Base-by-base conservation (phyloP, 1,140 invertebrate genomes). In the Tetramorium parvispinum region DNA sequence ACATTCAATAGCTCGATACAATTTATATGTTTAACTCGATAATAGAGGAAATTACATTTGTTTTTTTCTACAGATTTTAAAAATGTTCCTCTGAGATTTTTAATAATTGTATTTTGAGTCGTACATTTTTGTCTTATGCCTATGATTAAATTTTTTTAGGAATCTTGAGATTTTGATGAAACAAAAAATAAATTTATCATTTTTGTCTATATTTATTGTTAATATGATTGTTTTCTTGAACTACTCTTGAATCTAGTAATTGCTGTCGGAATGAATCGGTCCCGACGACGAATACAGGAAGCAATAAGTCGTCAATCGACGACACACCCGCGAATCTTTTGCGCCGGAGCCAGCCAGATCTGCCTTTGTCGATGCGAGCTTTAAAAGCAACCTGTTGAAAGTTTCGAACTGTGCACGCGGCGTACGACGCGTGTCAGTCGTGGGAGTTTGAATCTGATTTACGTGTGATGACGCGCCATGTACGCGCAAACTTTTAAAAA, bases 381-480 rank as follows among this genome's bases (percentile, higher is more conserved):
- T 88, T 88, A 86, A 86, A 79, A 86, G 87, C 87, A 88, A 88
- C 87, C 87, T 88, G 87, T 88, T 88, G 87, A 88, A 65, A 71
- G 83, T 79, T 61, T 49, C 66, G 71, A 73, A 76, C 70, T 75
- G 73, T 77, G 82, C 86, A 77, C 71, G 73, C 82, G 73, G 49
- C 73, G 46, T 53, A 61, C 71, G 82, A 85, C 71, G 82, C 82
- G 71, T 82, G 66, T 82, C 79, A 82, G 65, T 82, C 79, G 79
- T 73, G 51, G 11, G 79, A 83, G 79, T 83, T 83, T 73, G 79
- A 73, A 83, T 83, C 79, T 83, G 68, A 83, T 83, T 83, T 73
- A 73, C 66, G 79, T 73, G 79, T 59, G 79, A 83, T 59, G 79
- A 83, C 53, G 66, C 79, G 68, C 24, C 21, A 73, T 82, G 79